A percentile compares a stretch with the other conserved stretches of the same genome.
These are phyloP conservation scores for roundworm (Caenorhabditis elegans) DNA, from an alignment of 1,140 invertebrate genomes.

Conservation along the genomic window WBcel235 BX284602.5:8871501-8872000, in stretches of 20 bases:
- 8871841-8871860: neutral
- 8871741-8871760: too few relatives aligned
- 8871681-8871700: neutral
- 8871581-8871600: too few relatives aligned
- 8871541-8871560: too few relatives aligned
- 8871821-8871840: neutral
- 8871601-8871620: too few relatives aligned
- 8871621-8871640: too few relatives aligned
- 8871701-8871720: too few relatives aligned
- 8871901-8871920: slow-evolving; percentile 18
- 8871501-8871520: too few relatives aligned
- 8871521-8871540: too few relatives aligned
- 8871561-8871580: too few relatives aligned
- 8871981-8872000: neutral
- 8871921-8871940: slow-evolving; percentile 26
- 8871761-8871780: neutral
- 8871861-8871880: neutral
- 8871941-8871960: slow-evolving; percentile 24
- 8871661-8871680: too few relatives aligned
- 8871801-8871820: neutral
- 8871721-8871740: too few relatives aligned
- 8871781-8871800: neutral
- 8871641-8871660: too few relatives aligned
- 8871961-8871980: neutral
- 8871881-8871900: neutral